Percentiles rank a stretch among this genome's conserved stretches.
phyloP scores from a whole-genome alignment of 2,113 vertebrate species.

The Crocuta crocuta region DNA sequence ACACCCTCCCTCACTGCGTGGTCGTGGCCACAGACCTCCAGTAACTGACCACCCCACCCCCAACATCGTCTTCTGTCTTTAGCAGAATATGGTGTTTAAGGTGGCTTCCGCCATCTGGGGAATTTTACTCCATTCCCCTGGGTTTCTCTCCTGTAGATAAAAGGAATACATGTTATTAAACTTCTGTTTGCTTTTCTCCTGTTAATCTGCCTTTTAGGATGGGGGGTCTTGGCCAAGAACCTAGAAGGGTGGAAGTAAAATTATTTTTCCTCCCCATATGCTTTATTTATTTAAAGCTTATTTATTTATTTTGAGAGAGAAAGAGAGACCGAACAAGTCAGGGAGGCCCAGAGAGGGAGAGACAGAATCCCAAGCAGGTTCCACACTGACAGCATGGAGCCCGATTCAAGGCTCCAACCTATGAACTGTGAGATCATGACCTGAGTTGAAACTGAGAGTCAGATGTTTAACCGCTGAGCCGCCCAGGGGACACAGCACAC shows the following conservation, averaged over 20 bases:
- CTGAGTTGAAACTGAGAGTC: too few species aligned
- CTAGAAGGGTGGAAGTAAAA: not conserved
- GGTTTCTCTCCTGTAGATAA: not conserved
- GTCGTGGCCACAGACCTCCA: not conserved
- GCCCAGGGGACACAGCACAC: rapidly evolving
- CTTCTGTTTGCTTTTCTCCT: not conserved
- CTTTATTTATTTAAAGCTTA: too few species aligned
- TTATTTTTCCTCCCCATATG: not conserved
- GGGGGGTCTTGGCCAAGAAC: not conserved
- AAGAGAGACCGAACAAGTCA: too few species aligned
- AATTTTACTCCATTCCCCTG: not conserved
- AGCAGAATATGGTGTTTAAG: not conserved
- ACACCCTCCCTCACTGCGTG: not conserved
- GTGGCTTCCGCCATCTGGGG: not conserved
- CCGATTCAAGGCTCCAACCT: rapidly evolving
- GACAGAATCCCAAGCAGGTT: too few species aligned
- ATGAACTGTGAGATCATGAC: too few species aligned
- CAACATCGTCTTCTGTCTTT: not conserved
- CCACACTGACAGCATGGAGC: too few species aligned
- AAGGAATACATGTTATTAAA: not conserved
- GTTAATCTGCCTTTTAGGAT: not conserved
- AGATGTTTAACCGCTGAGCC: too few species aligned
- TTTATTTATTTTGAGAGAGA: too few species aligned
- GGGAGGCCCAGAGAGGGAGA: too few species aligned
- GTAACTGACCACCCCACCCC: not conserved